phyloP scores from a whole-genome alignment of 1,140 invertebrate species.

The Dysdera silvatica region DNA sequence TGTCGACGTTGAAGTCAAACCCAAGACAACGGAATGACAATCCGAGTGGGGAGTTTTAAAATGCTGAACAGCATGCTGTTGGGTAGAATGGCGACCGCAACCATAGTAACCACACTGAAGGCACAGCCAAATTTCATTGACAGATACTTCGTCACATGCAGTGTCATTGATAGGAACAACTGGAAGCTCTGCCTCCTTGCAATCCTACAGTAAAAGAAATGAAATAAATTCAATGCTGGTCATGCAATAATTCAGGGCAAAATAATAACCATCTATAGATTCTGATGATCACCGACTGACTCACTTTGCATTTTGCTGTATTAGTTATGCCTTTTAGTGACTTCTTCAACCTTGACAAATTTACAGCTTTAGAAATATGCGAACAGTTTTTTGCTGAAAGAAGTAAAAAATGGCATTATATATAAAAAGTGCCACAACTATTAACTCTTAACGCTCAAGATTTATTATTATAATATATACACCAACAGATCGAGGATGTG shows the following conservation, averaged over 20 bases:
- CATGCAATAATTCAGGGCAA: background rate
- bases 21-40: constrained; percentile 19
- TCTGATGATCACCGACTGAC: too few relatives aligned
- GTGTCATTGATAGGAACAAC: background rate
- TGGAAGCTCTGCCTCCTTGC: background rate
- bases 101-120: constrained; percentile 18
- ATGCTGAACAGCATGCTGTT: constrained; percentile 17
- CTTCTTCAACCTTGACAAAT: constrained; percentile 11
- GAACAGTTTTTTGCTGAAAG: constrained; percentile 12
- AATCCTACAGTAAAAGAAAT: background rate
- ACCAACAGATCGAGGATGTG: too few relatives aligned
- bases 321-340: background rate
- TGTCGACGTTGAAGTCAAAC: constrained; percentile 4
- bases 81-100: constrained; percentile 2
- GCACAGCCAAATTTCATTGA: constrained; percentile 26
- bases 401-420: background rate
- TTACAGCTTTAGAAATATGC: constrained; percentile 7
- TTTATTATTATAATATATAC: too few relatives aligned
- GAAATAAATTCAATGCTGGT: background rate
- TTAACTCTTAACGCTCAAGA: too few relatives aligned
- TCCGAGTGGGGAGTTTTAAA: constrained; percentile 21
- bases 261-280: too few relatives aligned
- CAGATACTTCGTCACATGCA: background rate
- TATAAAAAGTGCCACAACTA: too few relatives aligned
- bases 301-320: constrained; percentile 2